Percentiles rank a stretch among this genome's conserved stretches.
These are phyloP conservation scores for Melanotus villosus DNA, from an alignment of 2,888 invertebrate species.

Conservation along the genomic window DNA sequence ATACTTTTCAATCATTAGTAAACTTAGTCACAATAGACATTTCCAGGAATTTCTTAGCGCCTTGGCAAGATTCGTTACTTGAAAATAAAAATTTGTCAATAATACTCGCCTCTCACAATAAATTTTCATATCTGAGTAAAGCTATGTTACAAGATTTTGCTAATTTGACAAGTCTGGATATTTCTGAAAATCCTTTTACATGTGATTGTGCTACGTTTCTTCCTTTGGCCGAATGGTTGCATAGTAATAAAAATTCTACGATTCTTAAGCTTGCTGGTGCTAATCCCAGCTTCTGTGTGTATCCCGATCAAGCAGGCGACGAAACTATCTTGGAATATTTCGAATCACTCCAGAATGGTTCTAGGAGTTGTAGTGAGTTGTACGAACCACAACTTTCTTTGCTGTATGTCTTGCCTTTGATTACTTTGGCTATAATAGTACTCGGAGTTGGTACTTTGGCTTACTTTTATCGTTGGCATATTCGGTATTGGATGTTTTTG, in stretches of 20 bases:
- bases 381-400: slow-evolving; percentile 20
- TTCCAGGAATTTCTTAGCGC: slow-evolving; percentile 70
- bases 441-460: slow-evolving; percentile 16
- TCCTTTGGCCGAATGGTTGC: slow-evolving; percentile 67
- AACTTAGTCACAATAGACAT: slow-evolving; percentile 69
- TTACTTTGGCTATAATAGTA: slow-evolving; percentile 15
- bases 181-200: slow-evolving; percentile 71
- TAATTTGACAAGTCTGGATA: slow-evolving; percentile 68
- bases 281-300: slow-evolving; percentile 49
- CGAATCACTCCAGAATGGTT: slow-evolving; percentile 42
- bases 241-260: slow-evolving; percentile 64
- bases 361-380: slow-evolving; percentile 42
- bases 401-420: slow-evolving; percentile 23
- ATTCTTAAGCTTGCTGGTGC: slow-evolving; percentile 38
- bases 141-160: slow-evolving; percentile 74
- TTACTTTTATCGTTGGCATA: slow-evolving; percentile 64
- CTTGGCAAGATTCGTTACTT: slow-evolving; percentile 72
- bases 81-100: slow-evolving; percentile 66
- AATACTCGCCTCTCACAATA: slow-evolving; percentile 70
- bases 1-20: slow-evolving; percentile 68
- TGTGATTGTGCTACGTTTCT: slow-evolving; percentile 72
- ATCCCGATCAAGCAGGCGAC: slow-evolving; percentile 53
- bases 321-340: slow-evolving; percentile 55
- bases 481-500: slow-evolving; percentile 68
- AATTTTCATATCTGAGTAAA: slow-evolving; percentile 71